Conservation (phyloP, 2,113 vertebrate species). For the Spea multiplicata region DNA sequence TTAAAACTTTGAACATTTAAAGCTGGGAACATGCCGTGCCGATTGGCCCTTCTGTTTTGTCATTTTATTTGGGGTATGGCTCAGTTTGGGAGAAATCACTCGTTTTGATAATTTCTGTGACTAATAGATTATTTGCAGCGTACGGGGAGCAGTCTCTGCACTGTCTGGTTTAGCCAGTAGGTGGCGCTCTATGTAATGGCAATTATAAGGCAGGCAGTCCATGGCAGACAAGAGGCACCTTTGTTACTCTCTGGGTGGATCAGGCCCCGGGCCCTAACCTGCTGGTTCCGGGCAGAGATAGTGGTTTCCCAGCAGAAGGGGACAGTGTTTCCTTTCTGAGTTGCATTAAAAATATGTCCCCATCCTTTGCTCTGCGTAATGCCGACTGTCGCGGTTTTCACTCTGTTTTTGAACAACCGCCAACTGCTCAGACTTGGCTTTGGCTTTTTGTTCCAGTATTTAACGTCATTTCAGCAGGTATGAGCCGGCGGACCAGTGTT, state of each 20-base stretch:
- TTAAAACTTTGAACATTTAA: not conserved
- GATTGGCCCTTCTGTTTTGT: not conserved
- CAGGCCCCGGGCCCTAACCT: not conserved
- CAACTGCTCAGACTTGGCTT: too few species aligned
- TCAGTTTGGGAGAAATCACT: not conserved
- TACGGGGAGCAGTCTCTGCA: not conserved
- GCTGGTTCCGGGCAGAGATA: not conserved
- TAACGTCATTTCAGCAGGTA: too few species aligned
- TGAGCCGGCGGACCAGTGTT: too few species aligned
- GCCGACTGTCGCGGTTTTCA: too few species aligned
- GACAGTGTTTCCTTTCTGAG: too few species aligned
- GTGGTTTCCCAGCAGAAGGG: too few species aligned
- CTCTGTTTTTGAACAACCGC: too few species aligned
- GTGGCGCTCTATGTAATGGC: not conserved
- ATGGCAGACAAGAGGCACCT: conserved; percentile 3
- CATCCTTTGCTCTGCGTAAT: too few species aligned
- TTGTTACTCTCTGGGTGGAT: conserved; percentile 24
- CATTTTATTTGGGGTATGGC: not conserved
- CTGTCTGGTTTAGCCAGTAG: not conserved
- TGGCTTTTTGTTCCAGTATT: too few species aligned
- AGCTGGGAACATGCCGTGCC: not conserved
- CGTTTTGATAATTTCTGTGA: not conserved
- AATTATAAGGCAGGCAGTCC: not conserved
- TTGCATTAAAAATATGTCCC: too few species aligned
- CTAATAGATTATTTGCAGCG: not conserved